Evolutionary conservation across 2,888 invertebrate genomes (phyloP).

Genomic region (Caenorhabditis parvicauda): DNA sequence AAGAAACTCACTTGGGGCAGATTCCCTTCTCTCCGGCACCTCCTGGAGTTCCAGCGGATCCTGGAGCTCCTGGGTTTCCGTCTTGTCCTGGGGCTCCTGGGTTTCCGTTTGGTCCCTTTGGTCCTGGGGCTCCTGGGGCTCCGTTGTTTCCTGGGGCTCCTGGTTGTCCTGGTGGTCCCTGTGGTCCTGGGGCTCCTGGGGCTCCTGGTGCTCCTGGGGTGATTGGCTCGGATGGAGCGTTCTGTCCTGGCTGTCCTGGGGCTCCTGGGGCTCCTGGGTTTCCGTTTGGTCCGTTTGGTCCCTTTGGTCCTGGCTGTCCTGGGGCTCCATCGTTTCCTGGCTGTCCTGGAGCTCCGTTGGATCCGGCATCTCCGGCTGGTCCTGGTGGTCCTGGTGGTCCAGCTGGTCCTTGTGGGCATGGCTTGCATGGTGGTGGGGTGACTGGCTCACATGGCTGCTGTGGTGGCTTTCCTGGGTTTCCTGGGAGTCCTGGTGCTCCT

Average conservation of each 20-base stretch:
- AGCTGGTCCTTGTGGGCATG: slow-evolving; percentile 47
- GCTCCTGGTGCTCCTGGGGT: slow-evolving; percentile 31
- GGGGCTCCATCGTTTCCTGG: slow-evolving; percentile 22
- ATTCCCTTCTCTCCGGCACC: slow-evolving; percentile 55
- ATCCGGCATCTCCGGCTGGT: slow-evolving; percentile 39
- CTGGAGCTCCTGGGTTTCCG: slow-evolving; percentile 39
- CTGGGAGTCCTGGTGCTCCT: slow-evolving; percentile 44
- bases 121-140: slow-evolving; percentile 42
- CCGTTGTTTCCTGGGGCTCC: slow-evolving; percentile 43
- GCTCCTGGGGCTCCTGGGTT: slow-evolving; percentile 40
- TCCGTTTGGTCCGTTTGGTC: slow-evolving; percentile 43
- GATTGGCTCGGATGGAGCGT: slow-evolving; percentile 44
- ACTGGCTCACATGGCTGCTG: slow-evolving; percentile 54
- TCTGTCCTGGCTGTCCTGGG: slow-evolving; percentile 41
- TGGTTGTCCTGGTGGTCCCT: slow-evolving; percentile 38
- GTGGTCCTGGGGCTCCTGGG: slow-evolving; percentile 36
- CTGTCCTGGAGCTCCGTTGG: slow-evolving; percentile 29
- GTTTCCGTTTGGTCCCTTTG: slow-evolving; percentile 43
- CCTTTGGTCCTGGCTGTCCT: slow-evolving; percentile 27
- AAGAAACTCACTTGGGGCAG: slow-evolving; percentile 60
- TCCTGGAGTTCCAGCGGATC: slow-evolving; percentile 29
- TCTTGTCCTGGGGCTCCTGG: slow-evolving; percentile 41
- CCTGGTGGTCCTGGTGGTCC: slow-evolving; percentile 48
- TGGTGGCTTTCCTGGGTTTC: slow-evolving; percentile 50
- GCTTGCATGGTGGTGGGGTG: slow-evolving; percentile 54